Base-by-base conservation (phyloP, 2,888 invertebrate genomes). In the Trichopoda pennipes region DNA sequence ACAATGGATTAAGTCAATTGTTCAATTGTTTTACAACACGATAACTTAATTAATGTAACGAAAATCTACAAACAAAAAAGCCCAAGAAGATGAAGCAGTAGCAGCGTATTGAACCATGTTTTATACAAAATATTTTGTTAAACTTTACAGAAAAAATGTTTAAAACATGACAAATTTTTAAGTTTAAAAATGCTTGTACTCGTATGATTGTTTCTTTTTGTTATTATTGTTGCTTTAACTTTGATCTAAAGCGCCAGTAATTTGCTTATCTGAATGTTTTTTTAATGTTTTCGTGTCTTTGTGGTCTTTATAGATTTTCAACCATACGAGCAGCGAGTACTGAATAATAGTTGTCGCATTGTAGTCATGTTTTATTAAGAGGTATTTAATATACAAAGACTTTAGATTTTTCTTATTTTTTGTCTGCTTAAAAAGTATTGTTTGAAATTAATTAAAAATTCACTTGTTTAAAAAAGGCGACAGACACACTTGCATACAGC, bases 231-330 rank as follows among this genome's bases (percentile, higher is more conserved):
- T 73, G 85, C 85, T 86, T 63, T 87, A 87, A 84, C 89, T 89
- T 89, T 89, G 89, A 89, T 88, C 87, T 87, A 83, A 85, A 88
- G 88, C 89, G 89, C 88, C 88, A 85, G 87, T 88, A 89, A 89
- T 89, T 89, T 89, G 88, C 88, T 89, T 89, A 89, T 89, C 88
- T 88, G 85, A 86, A 85, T 72, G 42, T 51, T 66, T 53, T 35
- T 53, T 38, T n/a, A n/a, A n/a, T n/a, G 1, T 38, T 55, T 58
- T 63, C 47, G 47, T 64, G 44, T 42, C 73, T 56, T 56, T 38
- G 35, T 56, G 55, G 70, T 70, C 32, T 49, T 75, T 73, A 28
- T 63, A 64, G 73, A 64, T 51, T 63, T 74, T 53, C 21, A 42
- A 58, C 38, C 23, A 58, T 21, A 47, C 44, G n/a, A 60, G 16